These are phyloP conservation scores for Aporophyla nigra DNA, from an alignment of 2,888 invertebrate genomes.

Conservation along the genomic window DNA sequence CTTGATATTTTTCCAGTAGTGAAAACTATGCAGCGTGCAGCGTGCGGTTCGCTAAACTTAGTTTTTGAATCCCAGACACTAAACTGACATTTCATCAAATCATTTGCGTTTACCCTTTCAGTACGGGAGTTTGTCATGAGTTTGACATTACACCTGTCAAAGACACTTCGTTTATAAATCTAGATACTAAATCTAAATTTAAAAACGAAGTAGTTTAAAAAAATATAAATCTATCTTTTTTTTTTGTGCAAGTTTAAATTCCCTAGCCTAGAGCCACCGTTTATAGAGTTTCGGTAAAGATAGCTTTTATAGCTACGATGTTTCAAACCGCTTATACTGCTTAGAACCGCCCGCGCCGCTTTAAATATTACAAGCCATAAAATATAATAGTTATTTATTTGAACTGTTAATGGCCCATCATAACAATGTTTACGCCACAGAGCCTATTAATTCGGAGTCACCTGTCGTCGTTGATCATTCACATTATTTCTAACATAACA, in stretches of 20 bases:
- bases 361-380: constrained; percentile 29
- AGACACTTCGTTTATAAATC: too few species aligned
- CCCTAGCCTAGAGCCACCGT: background rate
- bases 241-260: background rate
- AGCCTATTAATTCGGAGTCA: constrained; percentile 63
- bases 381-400: constrained; percentile 47
- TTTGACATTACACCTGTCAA: too few species aligned
- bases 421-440: constrained; percentile 42
- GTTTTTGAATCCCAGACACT: too few species aligned
- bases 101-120: too few species aligned
- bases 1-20: too few species aligned
- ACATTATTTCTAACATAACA: constrained; percentile 60
- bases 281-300: background rate
- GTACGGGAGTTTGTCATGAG: too few species aligned
- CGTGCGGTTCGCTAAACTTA: too few species aligned
- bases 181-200: too few species aligned
- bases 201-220: too few species aligned
- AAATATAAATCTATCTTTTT: background rate
- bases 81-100: too few species aligned
- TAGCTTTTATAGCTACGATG: background rate
- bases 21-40: too few species aligned
- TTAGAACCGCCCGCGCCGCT: background rate
- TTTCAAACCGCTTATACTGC: background rate
- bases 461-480: constrained; percentile 73
- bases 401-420: constrained; percentile 49